phyloP scores from a whole-genome alignment of 2,797 vertebrate genomes.

The Oreochromis mossambicus region DNA sequence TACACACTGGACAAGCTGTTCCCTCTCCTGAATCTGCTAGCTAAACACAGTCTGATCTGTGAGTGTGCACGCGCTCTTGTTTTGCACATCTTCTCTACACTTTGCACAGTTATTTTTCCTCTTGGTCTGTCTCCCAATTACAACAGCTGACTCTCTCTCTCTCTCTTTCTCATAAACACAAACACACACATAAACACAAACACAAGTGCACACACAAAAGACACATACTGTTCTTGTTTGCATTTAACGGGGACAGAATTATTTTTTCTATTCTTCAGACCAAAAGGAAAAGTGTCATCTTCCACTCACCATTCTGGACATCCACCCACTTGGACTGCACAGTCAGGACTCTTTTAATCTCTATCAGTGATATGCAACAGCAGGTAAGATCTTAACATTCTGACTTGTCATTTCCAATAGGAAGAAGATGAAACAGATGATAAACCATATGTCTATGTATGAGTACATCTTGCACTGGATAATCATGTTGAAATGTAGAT shows the following conservation, averaged over 20 bases:
- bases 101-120: neutral
- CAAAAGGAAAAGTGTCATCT: slow-evolving; percentile 27
- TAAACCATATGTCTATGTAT: neutral
- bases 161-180: neutral
- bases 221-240: slow-evolving; percentile 38
- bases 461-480: slow-evolving; percentile 9
- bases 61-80: neutral
- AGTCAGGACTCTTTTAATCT: slow-evolving; percentile 41
- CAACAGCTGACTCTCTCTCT: neutral
- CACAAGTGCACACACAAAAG: neutral
- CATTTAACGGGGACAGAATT: slow-evolving; percentile 4
- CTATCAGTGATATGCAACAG: slow-evolving; percentile 5
- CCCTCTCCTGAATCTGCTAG: slow-evolving; percentile 25
- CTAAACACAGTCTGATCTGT: slow-evolving; percentile 19
- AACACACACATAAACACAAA: neutral
- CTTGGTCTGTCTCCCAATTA: neutral
- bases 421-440: neutral
- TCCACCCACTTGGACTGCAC: neutral
- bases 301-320: neutral
- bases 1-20: slow-evolving; percentile 59
- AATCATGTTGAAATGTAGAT: slow-evolving; percentile 57
- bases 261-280: slow-evolving; percentile 25
- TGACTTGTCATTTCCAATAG: slow-evolving; percentile 11
- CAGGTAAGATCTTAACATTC: slow-evolving; percentile 7
- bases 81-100: slow-evolving; percentile 39